Percentiles rank a stretch among this genome's conserved stretches.
These are phyloP conservation scores for Epinephelus coioides DNA, from an alignment of 2,797 vertebrate species.

Conservation along the genomic window DNA sequence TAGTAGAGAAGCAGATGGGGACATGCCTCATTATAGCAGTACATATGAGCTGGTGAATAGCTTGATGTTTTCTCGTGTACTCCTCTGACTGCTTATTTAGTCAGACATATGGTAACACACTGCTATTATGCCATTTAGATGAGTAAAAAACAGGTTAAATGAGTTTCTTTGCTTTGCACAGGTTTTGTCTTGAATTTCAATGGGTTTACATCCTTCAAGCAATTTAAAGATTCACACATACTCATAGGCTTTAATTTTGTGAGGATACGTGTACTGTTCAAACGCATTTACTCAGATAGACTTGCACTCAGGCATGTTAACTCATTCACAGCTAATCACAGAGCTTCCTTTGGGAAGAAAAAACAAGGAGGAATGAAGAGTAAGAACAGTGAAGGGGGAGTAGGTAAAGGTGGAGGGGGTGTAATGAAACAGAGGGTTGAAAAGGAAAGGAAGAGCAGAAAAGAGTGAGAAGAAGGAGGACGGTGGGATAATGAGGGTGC, in stretches of 20 bases:
- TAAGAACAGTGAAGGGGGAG: not conserved
- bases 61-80: conserved; percentile 76
- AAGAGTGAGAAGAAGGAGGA: conserved; percentile 18
- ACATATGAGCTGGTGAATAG: conserved; percentile 73
- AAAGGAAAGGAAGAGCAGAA: not conserved
- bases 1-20: conserved; percentile 68
- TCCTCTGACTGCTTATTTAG: conserved; percentile 79
- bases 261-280: not conserved
- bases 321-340: conserved; percentile 12
- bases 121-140: conserved; percentile 72
- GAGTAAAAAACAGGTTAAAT: conserved; percentile 70
- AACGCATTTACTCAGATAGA: conserved; percentile 8
- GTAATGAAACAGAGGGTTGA: conserved; percentile 11
- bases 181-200: conserved; percentile 55
- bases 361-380: not conserved
- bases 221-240: conserved; percentile 15
- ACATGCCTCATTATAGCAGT: conserved; percentile 76
- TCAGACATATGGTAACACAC: conserved; percentile 72
- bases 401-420: not conserved
- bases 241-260: not conserved
- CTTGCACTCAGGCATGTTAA: not conserved
- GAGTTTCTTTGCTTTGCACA: conserved; percentile 48
- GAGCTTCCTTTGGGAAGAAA: not conserved
- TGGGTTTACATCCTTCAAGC: conserved; percentile 43
- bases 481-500: conserved; percentile 25